These are phyloP conservation scores for Melanophora roralis DNA, from an alignment of 2,888 invertebrate genomes.

Conservation along the genomic window DNA sequence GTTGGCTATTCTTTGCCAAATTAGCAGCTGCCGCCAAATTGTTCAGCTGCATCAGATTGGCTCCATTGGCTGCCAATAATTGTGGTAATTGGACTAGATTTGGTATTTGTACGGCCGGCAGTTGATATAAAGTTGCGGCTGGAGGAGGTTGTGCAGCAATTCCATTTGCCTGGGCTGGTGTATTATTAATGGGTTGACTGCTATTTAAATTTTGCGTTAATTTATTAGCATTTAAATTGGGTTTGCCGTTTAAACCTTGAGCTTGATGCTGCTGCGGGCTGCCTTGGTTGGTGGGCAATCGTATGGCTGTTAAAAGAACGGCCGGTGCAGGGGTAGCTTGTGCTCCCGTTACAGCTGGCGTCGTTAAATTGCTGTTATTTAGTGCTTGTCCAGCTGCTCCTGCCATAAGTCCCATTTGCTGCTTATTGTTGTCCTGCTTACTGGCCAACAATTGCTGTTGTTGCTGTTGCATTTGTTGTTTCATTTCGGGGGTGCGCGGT, in stretches of 20 bases:
- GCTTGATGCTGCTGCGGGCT: conserved; percentile 12
- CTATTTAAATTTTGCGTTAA: conserved; percentile 71
- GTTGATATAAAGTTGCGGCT: conserved; percentile 78
- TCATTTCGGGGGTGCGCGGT: conserved; percentile 75
- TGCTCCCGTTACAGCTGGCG: conserved; percentile 15
- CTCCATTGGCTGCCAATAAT: conserved; percentile 79
- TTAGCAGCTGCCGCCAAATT: conserved; percentile 73
- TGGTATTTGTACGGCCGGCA: conserved; percentile 80
- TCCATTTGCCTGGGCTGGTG: conserved; percentile 35
- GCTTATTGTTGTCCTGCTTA: conserved; percentile 46
- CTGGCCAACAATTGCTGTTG: conserved; percentile 60
- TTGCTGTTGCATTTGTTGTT: conserved; percentile 70
- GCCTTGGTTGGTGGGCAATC: conserved; percentile 77
- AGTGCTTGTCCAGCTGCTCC: not conserved
- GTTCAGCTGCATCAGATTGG: conserved; percentile 77
- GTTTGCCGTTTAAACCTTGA: not conserved
- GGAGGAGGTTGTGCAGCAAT: conserved; percentile 34
- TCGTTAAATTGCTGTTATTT: conserved; percentile 16
- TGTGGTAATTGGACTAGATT: conserved; percentile 82
- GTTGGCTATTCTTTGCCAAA: conserved; percentile 70
- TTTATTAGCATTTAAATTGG: conserved; percentile 4
- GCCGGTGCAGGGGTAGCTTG: conserved; percentile 73
- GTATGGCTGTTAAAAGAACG: conserved; percentile 80
- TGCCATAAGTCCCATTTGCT: conserved; percentile 9
- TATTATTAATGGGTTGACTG: conserved; percentile 64